Base-by-base conservation (phyloP, 2,797 vertebrate species). In the Amazona ochrocephala region DNA sequence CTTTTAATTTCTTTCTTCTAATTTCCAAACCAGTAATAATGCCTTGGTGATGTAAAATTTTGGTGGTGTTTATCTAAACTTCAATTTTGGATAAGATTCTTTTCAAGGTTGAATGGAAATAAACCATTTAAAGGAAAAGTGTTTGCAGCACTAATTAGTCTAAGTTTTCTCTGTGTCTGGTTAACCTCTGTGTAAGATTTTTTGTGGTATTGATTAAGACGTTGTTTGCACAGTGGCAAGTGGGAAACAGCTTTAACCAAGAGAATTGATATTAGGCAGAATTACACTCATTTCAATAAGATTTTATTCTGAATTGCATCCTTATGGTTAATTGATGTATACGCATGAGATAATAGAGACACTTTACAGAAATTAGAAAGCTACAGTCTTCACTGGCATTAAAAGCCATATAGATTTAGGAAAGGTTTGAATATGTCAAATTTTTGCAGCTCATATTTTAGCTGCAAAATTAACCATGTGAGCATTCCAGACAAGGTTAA, bases 171-270 rank as follows among this genome's bases (percentile, higher is more conserved):
- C 39, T 61, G 32, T 81, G 73, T 9, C 24, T 50, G 13, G 13
- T 19, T 92, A 72, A 93, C 45, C 50, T 79, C 62, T 75, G 47
- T 42, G 22, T 83, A 70, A 83, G 65, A 72, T 68, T 80, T 91
- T 86, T 51, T 70, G n/a, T 61, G 18, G 19, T 85, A 94, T 93
- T 53, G 80, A 96, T 90, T 75, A 86, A 70, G 75, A 71, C 20
- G 47, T 58, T 67, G 50, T 74, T 95, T 90, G 42, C 80, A 78
- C 32, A 91, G 41, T 29, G 20, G n/a, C 24, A 86, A 82, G 24
- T 11, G 75, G 71, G 41, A 81, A 95, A 87, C 5, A 89, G 19
- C 22, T 94, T 82, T 53, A 76, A 48, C 39, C 30, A 78, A 56
- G 61, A 79, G 39, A 73, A 73, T 16, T 83, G 26, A 48, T 84